A percentile compares a stretch with the other conserved stretches of the same genome.
phyloP scores from a whole-genome alignment of 1,140 invertebrate species.

The Colletes latitarsis region DNA sequence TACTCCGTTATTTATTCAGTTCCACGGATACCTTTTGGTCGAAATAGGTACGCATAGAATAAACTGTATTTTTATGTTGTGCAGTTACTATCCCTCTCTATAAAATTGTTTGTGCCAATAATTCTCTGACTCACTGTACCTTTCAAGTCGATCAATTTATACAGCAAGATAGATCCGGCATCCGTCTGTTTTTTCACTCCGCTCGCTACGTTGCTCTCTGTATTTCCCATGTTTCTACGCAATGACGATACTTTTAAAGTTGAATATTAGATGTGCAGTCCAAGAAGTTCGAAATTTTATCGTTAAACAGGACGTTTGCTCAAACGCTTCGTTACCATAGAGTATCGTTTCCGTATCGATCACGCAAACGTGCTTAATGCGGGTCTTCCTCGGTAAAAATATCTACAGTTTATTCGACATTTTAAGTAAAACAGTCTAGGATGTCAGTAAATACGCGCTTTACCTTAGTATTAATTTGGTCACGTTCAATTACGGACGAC shows the following conservation, averaged over 20 bases:
- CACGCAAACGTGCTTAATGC: neutral
- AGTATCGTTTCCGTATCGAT: slow-evolving; percentile 46
- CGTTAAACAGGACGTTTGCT: neutral
- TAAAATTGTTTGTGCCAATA: too few species aligned
- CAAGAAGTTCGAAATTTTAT: neutral
- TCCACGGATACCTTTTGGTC: too few species aligned
- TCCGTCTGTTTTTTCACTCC: slow-evolving; percentile 96
- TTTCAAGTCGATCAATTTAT: slow-evolving; percentile 93
- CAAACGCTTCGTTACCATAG: slow-evolving; percentile 47
- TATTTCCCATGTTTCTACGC: slow-evolving; percentile 90
- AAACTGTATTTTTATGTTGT: too few species aligned
- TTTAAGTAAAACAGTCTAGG: too few species aligned
- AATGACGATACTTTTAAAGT: neutral
- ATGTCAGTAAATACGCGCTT: too few species aligned
- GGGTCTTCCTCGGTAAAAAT: too few species aligned
- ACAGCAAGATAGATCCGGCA: slow-evolving; percentile 89
- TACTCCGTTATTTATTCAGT: too few species aligned
- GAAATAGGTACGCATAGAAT: too few species aligned
- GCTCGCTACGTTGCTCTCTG: slow-evolving; percentile 94
- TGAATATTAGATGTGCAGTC: neutral
- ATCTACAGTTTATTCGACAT: too few species aligned
- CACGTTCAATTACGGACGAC: too few species aligned
- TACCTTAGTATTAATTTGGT: too few species aligned
- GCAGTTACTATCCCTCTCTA: too few species aligned
- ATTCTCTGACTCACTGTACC: slow-evolving; percentile 78